Evolutionary conservation across 2,113 vertebrate genomes (phyloP).

Genomic region (Xiphophorus couchianus): DNA sequence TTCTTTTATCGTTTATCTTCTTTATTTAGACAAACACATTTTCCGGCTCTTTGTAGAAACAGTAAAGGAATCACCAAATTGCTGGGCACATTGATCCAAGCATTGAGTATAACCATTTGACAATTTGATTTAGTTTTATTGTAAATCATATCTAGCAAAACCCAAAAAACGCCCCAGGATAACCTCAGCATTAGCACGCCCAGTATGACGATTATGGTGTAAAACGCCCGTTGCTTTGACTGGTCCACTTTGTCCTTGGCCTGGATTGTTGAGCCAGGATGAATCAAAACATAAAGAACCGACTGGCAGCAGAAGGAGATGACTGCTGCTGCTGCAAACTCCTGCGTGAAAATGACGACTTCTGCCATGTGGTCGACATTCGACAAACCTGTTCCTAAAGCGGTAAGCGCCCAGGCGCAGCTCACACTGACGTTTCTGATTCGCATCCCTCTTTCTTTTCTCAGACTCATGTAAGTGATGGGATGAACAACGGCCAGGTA

Average conservation of each 20-base stretch:
- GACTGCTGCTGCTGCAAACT: neutral
- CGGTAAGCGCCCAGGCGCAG: neutral
- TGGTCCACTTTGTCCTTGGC: neutral
- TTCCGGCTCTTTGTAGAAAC: conserved; percentile 6
- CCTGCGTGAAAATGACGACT: neutral
- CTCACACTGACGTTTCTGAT: neutral
- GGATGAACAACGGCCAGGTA: conserved; percentile 7
- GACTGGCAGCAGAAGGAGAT: neutral
- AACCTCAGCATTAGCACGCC: neutral
- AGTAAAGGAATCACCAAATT: neutral
- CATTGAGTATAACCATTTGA: no score
- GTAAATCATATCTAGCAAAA: no score
- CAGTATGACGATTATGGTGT: neutral
- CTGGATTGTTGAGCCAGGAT: neutral
- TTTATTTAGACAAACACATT: neutral
- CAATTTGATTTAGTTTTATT: no score
- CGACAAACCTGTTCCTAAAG: neutral
- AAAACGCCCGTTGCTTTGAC: neutral
- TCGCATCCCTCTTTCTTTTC: neutral
- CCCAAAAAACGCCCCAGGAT: no score
- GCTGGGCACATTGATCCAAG: neutral
- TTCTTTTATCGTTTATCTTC: no score
- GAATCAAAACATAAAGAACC: neutral
- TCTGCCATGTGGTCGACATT: no score
- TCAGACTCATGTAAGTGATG: neutral